Base-by-base conservation (phyloP, 92 coral and sea anemone species). In the Bergia sp. region DNA sequence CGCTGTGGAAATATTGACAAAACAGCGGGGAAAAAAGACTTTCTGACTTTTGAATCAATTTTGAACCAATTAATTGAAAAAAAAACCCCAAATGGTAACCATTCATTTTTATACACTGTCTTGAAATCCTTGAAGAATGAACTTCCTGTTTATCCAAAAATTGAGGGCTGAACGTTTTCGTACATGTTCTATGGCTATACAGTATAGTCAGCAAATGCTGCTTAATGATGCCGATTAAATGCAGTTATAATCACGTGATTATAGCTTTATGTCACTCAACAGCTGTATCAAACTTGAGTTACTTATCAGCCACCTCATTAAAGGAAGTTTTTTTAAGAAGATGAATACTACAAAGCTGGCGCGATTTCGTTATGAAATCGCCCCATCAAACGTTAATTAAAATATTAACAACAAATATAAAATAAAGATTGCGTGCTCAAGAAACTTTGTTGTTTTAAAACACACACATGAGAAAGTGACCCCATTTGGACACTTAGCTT, bases 1-100 rank as follows among this genome's bases (percentile, higher is more conserved):
- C 87, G 40, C 87, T 83, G 43, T 64, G 43, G 78, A 71, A 72
- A 45, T 84, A 69, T 67, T 84, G 42, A 84, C 87, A 84, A 73
- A 71, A 37, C 64, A 40, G 37, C 65, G 16, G 29, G 65, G 45
- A 79, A 53, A 53, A 57, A 57, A 38, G 71, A 2, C 21, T 37
- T 21, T 80, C 38, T 11, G 37, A 21, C 40, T 80, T 79, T 23
- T 40, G 55, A 53, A 13, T 79, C 36, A 80, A 37, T 80, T 57
- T 58, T 79, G 36, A 58, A 45, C 64, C 82, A 49, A 20, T 47
- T 43, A 13, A 47, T 20, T 12, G 53, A 49, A 40, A 29, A 29
- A 29, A 36, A 12, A 50, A 36, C 13, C 43, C 53, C 2, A 3
- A 21, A 7, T 20, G 37, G 49, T 5, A 2, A 80, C 41, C 15